A percentile compares a stretch with the other conserved stretches of the same genome.
These are phyloP conservation scores for Eudemis profundana DNA, from an alignment of 2,888 invertebrate species.

Conservation along the genomic window DNA sequence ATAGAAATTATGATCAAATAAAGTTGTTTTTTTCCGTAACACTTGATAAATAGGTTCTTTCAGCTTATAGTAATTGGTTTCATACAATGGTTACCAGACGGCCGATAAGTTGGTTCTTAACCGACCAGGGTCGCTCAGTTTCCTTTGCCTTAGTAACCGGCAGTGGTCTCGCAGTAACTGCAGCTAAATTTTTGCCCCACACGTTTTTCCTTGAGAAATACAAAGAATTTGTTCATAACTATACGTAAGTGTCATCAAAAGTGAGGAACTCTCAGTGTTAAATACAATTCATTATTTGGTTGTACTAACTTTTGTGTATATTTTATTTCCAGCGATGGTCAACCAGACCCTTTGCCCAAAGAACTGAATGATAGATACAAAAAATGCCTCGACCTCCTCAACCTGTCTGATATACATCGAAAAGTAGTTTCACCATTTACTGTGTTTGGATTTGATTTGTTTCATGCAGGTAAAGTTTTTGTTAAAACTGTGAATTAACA, in stretches of 20 bases:
- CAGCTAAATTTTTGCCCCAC: slow-evolving; percentile 85
- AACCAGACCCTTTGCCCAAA: slow-evolving; percentile 82
- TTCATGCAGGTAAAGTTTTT: slow-evolving; percentile 86
- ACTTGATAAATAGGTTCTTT: background rate
- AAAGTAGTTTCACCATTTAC: slow-evolving; percentile 87
- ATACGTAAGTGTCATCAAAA: slow-evolving; percentile 79
- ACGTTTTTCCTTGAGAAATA: slow-evolving; percentile 87
- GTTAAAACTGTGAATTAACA: background rate
- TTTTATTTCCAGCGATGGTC: slow-evolving; percentile 83
- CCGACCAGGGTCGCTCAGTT: slow-evolving; percentile 82
- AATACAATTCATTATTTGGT: too few species aligned
- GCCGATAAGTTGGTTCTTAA: slow-evolving; percentile 82
- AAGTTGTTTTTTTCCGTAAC: background rate
- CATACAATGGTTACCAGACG: slow-evolving; percentile 62
- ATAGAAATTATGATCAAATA: background rate
- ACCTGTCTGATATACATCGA: slow-evolving; percentile 79
- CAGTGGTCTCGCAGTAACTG: slow-evolving; percentile 77
- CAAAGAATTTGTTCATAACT: slow-evolving; percentile 86
- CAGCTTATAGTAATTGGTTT: background rate
- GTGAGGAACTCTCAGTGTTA: background rate
- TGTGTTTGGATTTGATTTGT: slow-evolving; percentile 90
- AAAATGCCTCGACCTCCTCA: slow-evolving; percentile 86
- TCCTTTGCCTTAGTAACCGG: slow-evolving; percentile 77
- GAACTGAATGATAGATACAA: slow-evolving; percentile 80
- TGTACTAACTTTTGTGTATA: too few species aligned